phyloP scores from a whole-genome alignment of 2,113 vertebrate species.

The Tichodroma muraria region DNA sequence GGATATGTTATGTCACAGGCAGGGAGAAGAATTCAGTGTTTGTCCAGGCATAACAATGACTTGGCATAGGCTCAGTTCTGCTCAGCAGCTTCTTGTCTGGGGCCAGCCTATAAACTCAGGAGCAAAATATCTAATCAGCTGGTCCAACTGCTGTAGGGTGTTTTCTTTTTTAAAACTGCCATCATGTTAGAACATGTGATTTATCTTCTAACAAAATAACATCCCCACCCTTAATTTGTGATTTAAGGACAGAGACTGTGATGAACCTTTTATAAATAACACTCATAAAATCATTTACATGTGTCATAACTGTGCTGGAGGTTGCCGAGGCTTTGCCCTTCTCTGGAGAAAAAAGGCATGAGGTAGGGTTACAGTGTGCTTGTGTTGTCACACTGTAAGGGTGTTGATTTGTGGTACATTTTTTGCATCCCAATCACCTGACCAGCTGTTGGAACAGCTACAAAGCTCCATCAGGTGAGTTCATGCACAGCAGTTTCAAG shows the following conservation, averaged over 20 bases:
- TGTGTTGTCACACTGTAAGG: neutral
- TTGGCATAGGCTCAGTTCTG: neutral
- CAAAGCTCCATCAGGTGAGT: neutral
- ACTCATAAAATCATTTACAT: neutral
- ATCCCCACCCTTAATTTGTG: neutral
- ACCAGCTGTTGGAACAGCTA: neutral
- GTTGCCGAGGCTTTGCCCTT: neutral
- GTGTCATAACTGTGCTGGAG: neutral
- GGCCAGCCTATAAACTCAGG: neutral
- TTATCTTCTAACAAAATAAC: conserved; percentile 17
- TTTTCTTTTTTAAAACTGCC: conserved; percentile 35
- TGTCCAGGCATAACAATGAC: conserved; percentile 23
- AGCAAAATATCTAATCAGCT: conserved; percentile 19
- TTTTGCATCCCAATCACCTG: neutral
- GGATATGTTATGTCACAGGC: neutral
- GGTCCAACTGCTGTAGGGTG: neutral
- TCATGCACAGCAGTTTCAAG: neutral
- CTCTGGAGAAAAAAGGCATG: neutral
- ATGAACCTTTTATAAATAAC: neutral
- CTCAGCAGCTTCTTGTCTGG: neutral
- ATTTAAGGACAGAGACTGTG: neutral
- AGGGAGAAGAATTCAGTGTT: neutral
- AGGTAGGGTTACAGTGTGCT: neutral
- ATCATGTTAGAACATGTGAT: conserved; percentile 28
- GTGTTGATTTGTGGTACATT: neutral